Conservation (phyloP, 1,140 invertebrate species). For the Drosophila jambulina region DNA sequence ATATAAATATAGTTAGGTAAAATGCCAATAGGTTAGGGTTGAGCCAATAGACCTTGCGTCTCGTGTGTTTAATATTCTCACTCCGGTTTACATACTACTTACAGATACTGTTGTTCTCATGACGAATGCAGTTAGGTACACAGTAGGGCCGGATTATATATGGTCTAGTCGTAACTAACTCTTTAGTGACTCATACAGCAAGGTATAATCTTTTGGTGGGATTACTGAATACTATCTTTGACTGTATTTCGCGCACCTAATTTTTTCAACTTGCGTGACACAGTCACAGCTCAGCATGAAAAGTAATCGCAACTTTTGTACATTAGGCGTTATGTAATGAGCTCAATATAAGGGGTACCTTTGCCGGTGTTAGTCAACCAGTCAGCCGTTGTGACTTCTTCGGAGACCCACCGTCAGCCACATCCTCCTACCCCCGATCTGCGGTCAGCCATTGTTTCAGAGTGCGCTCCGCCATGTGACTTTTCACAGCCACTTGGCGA, state of each 20-base stretch:
- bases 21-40: neutral
- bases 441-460: conserved; percentile 65
- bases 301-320: conserved; percentile 73
- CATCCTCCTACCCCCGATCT: conserved; percentile 10
- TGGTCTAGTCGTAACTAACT: conserved; percentile 35
- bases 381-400: conserved; percentile 45
- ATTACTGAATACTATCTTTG: conserved; percentile 17
- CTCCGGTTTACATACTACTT: conserved; percentile 15
- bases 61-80: conserved; percentile 16
- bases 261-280: conserved; percentile 58
- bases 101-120: conserved; percentile 33
- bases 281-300: conserved; percentile 61
- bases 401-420: conserved; percentile 14
- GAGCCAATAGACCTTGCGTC: conserved; percentile 1
- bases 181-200: conserved; percentile 22
- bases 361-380: conserved; percentile 19
- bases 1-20: neutral
- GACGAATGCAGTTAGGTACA: conserved; percentile 55
- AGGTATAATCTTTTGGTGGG: conserved; percentile 12
- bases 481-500: conserved; percentile 70
- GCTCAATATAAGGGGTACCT: conserved; percentile 8
- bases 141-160: conserved; percentile 30
- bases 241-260: conserved; percentile 4
- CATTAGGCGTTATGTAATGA: conserved; percentile 66
- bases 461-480: conserved; percentile 57